A percentile compares a stretch with the other conserved stretches of the same genome.
Conservation (phyloP, 2,888 invertebrate species). For the Synergus umbraculus region DNA sequence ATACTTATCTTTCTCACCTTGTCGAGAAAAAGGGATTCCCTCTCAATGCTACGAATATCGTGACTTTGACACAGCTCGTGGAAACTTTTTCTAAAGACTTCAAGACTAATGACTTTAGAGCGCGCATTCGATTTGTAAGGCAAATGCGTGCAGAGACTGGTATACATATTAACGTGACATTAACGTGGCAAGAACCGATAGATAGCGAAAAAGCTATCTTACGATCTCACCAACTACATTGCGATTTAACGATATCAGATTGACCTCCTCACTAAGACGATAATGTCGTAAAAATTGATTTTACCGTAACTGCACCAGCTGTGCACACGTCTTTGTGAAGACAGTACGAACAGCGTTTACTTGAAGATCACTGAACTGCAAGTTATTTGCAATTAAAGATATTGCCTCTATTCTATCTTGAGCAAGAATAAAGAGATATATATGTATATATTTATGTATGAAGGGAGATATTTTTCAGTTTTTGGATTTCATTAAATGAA, state of each 20-base stretch:
- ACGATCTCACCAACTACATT: constrained; percentile 12
- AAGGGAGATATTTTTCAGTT: neutral
- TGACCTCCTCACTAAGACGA: constrained; percentile 39
- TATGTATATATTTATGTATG: too few relatives aligned
- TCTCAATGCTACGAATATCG: constrained; percentile 7
- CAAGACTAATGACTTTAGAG: constrained; percentile 16
- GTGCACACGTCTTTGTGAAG: constrained; percentile 26
- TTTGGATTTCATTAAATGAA: neutral
- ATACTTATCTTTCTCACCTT: constrained; percentile 31
- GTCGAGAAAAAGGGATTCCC: constrained; percentile 5
- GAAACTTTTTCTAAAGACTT: constrained; percentile 8
- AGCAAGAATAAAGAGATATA: neutral
- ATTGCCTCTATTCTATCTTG: constrained; percentile 24
- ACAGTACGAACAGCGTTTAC: constrained; percentile 13
- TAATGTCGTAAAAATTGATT: constrained; percentile 40
- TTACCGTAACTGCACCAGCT: constrained; percentile 33
- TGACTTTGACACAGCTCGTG: neutral
- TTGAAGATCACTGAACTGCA: constrained; percentile 28
- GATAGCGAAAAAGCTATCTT: constrained; percentile 35
- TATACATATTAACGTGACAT: constrained; percentile 15
- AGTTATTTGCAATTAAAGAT: constrained; percentile 41
- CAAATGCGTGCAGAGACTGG: constrained; percentile 17
- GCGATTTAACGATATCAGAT: constrained; percentile 36
- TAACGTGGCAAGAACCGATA: constrained; percentile 32
- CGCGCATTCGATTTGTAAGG: constrained; percentile 19